Base-by-base conservation (phyloP, 2,113 vertebrate genomes). In the Numida meleagris region DNA sequence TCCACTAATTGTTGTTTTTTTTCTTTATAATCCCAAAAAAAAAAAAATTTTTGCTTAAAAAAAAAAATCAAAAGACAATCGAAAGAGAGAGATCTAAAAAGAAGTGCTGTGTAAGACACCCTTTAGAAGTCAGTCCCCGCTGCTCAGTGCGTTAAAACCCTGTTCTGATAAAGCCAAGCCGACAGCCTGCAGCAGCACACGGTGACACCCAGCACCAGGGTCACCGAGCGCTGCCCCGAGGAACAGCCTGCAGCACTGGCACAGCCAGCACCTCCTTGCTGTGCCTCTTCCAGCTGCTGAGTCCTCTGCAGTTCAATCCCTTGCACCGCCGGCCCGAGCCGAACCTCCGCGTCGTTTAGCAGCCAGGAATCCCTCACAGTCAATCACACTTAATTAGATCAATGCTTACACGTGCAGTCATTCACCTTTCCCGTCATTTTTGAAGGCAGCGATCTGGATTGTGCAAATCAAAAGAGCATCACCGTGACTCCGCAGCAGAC, bases 361-460 rank as follows among this genome's bases (percentile, higher is more conserved):
- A 90, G 91, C 76, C 73, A 43, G 90, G 72, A 74, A 89, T 96
- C 76, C 86, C 91, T 96, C 89, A 25, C 9, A 3, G 92, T 95
- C 88, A 82, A 93, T 95, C 88, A 84, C 14, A 1, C 70, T 58
- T 10, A 78, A 82, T 91, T 38, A 88, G 66, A 17, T 19, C 15
- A 12, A 9, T 19, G 27, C 77, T 29, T 20, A 34, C 20, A 36
- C 5, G 5, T 6, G 68, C 70, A 43, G 71, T 70, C 83, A 6
- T 36, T 50, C 17, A 58, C n/a, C 70, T 6, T 14, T 58, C 83
- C 81, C 2, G 7, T 82, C 62, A 90, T 94, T 85, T 46, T 67
- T 31, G 70, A 95, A 96, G 96, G 97, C 94, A 95, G 95, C 96
- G 74, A 94, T 96, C 86, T 48, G 29, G 16, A 80, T 93, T 87